Percentiles rank a stretch among this genome's conserved stretches.
phyloP scores from a whole-genome alignment of 2,797 vertebrate species.

The Distichodus sexfasciatus region DNA sequence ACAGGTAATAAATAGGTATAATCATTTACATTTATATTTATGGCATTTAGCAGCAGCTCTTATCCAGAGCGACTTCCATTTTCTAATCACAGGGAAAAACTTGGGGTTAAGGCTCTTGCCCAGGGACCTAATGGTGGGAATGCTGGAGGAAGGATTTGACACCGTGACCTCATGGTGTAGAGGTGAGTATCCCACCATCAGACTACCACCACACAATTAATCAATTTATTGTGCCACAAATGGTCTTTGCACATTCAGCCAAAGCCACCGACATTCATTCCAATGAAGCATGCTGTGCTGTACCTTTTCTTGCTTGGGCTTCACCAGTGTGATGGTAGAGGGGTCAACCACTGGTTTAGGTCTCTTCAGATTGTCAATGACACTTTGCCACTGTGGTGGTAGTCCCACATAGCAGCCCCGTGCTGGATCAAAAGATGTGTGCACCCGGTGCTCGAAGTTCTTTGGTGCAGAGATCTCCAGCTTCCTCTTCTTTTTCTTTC shows the following conservation, averaged over 20 bases:
- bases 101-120: too few species aligned
- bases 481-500: conserved; percentile 84
- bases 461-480: conserved; percentile 84
- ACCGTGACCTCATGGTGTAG: too few species aligned
- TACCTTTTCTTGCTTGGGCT: conserved; percentile 85
- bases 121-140: too few species aligned
- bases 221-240: neutral
- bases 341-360: conserved; percentile 90
- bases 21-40: too few species aligned
- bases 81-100: too few species aligned
- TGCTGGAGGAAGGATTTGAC: too few species aligned
- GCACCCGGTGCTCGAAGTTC: conserved; percentile 90
- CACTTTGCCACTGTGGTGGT: conserved; percentile 90
- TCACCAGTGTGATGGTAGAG: conserved; percentile 80
- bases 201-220: too few species aligned
- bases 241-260: neutral
- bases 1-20: too few species aligned
- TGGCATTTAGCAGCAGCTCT: too few species aligned
- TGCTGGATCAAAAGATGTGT: conserved; percentile 83
- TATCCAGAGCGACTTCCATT: too few species aligned
- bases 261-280: neutral
- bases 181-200: too few species aligned
- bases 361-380: conserved; percentile 84
- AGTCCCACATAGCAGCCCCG: conserved; percentile 85
- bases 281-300: neutral